These are phyloP conservation scores for Adelognathus sp. DNA, from an alignment of 2,888 invertebrate genomes.

Conservation along the genomic window DNA sequence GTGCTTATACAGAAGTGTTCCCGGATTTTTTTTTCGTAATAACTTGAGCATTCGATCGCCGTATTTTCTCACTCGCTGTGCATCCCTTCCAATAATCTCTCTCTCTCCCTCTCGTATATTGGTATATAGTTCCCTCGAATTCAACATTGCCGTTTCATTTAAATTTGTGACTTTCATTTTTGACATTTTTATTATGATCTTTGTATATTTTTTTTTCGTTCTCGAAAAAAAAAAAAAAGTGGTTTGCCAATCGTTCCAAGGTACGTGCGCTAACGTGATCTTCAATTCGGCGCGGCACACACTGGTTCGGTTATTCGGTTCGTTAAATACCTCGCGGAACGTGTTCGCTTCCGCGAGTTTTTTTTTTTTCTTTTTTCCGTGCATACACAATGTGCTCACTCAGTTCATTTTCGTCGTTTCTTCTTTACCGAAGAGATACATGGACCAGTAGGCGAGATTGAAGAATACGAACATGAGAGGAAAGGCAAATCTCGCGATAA, in stretches of 20 bases:
- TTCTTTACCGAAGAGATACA: conserved; percentile 90
- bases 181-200: too few relatives aligned
- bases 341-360: too few relatives aligned
- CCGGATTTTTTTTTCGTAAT: conserved; percentile 60
- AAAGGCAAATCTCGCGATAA: conserved; percentile 96
- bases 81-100: conserved; percentile 29
- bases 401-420: conserved; percentile 91
- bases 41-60: conserved; percentile 62
- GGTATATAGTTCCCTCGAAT: conserved; percentile 17
- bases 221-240: too few relatives aligned
- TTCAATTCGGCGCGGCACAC: too few relatives aligned
- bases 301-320: too few relatives aligned
- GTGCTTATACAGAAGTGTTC: conserved; percentile 66
- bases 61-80: conserved; percentile 20
- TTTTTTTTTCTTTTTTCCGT: too few relatives aligned
- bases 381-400: conserved; percentile 86
- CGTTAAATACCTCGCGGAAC: too few relatives aligned
- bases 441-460: conserved; percentile 96
- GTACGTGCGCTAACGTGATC: too few relatives aligned
- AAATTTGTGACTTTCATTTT: background rate
- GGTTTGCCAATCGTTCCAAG: too few relatives aligned
- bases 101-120: conserved; percentile 28
- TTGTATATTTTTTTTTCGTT: background rate
- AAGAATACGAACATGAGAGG: conserved; percentile 96
- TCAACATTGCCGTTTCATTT: conserved; percentile 1